Evolutionary conservation across 2,797 vertebrate species (phyloP).

Genomic region (Lutra lutra): DNA sequence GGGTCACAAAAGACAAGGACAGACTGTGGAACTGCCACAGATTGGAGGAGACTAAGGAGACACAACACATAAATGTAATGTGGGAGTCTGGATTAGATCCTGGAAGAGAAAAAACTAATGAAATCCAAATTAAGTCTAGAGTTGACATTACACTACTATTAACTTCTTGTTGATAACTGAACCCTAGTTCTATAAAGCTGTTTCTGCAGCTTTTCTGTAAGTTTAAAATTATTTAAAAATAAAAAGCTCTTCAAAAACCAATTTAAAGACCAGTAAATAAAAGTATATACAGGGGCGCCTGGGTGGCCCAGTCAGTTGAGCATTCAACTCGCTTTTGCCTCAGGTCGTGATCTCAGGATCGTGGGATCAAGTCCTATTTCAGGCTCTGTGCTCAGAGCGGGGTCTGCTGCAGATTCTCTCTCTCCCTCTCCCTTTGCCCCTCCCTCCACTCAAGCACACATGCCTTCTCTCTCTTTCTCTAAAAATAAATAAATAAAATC

Average conservation of each 20-base stretch:
- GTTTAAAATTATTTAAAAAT: slow-evolving; percentile 11
- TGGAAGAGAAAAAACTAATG: not conserved
- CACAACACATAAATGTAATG: not conserved
- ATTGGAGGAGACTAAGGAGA: not conserved
- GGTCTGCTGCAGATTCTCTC: not conserved
- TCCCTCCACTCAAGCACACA: not conserved
- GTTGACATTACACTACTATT: not conserved
- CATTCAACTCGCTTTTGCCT: not conserved
- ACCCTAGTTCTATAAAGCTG: not conserved
- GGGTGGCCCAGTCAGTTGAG: not conserved
- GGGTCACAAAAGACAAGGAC: not conserved
- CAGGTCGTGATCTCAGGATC: not conserved
- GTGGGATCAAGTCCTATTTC: not conserved
- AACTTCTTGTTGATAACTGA: not conserved
- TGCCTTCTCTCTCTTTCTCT: not conserved
- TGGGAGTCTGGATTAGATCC: not conserved
- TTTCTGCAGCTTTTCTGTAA: not conserved
- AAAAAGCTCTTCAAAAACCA: not conserved
- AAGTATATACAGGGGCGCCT: not conserved
- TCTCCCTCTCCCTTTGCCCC: not conserved
- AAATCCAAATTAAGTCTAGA: not conserved
- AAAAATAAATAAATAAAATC: not conserved
- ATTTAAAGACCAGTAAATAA: not conserved
- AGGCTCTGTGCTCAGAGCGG: not conserved
- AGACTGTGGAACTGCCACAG: not conserved